These are phyloP conservation scores for Nomada fabriciana DNA, from an alignment of 2,888 invertebrate species.

Conservation along the genomic window DNA sequence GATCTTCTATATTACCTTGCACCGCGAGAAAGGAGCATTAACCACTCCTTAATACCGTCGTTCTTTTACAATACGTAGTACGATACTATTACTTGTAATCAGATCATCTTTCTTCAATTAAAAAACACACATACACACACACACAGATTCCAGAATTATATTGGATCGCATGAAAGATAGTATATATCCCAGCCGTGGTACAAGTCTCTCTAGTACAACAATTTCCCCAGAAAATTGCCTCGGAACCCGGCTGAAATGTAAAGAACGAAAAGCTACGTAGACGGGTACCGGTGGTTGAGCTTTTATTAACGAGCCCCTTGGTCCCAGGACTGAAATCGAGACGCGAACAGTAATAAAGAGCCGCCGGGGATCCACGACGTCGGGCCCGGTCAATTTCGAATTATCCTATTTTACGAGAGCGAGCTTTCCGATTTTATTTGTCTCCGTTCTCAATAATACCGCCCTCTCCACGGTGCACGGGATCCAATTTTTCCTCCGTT, in stretches of 20 bases:
- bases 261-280: neutral
- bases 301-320: slow-evolving; percentile 21
- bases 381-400: slow-evolving; percentile 44
- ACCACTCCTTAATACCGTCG: neutral
- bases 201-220: neutral
- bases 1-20: too few relatives aligned
- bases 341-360: slow-evolving; percentile 6
- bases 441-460: slow-evolving; percentile 52
- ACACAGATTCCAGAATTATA: too few relatives aligned
- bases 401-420: slow-evolving; percentile 57
- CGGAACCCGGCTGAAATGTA: neutral
- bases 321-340: neutral
- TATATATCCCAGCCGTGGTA: too few relatives aligned
- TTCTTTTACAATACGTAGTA: too few relatives aligned
- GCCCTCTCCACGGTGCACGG: neutral
- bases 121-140: too few relatives aligned
- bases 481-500: slow-evolving; percentile 46
- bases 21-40: neutral
- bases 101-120: too few relatives aligned
- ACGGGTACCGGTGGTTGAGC: neutral
- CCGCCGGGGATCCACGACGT: neutral
- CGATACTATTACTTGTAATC: neutral
- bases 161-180: too few relatives aligned
- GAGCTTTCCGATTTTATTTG: slow-evolving; percentile 59
- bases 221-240: neutral